Evolutionary conservation across 2,888 invertebrate species (phyloP).

Genomic region (Stegana nigrithorax): DNA sequence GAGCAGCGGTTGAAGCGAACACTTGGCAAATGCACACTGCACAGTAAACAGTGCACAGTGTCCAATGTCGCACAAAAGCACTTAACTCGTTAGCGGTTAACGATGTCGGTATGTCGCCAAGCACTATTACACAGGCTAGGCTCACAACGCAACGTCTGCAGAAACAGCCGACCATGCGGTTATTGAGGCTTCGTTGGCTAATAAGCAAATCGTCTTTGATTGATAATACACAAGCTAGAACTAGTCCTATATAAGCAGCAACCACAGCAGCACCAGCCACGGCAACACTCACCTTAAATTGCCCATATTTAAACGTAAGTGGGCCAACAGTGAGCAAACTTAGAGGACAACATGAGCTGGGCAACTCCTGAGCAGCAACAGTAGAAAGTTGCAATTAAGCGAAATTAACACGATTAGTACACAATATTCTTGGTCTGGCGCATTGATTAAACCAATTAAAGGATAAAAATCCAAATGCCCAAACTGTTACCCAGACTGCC

Average conservation of each 20-base stretch:
- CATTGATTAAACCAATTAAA: conserved; percentile 11
- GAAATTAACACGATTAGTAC: conserved; percentile 49
- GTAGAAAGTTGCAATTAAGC: conserved; percentile 46
- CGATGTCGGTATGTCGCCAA: conserved; percentile 51
- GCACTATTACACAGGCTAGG: conserved; percentile 46
- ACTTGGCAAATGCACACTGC: neutral
- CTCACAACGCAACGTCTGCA: too few species aligned
- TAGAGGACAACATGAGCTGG: too few species aligned
- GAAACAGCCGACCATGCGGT: too few species aligned
- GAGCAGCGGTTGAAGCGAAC: neutral
- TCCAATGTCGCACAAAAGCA: conserved; percentile 45
- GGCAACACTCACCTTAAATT: too few species aligned
- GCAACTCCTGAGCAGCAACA: too few species aligned
- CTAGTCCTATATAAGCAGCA: neutral
- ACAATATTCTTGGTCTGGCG: conserved; percentile 5
- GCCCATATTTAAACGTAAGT: too few species aligned
- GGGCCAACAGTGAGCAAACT: too few species aligned
- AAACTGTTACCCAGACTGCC: too few species aligned
- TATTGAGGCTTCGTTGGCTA: conserved; percentile 15
- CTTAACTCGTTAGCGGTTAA: conserved; percentile 59
- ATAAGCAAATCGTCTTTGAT: conserved; percentile 9
- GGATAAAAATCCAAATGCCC: too few species aligned
- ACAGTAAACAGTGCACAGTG: neutral
- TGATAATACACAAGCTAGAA: conserved; percentile 2
- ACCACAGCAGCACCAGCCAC: neutral